Conservation (phyloP, 2,797 vertebrate genomes). For the Anas bernieri region DNA sequence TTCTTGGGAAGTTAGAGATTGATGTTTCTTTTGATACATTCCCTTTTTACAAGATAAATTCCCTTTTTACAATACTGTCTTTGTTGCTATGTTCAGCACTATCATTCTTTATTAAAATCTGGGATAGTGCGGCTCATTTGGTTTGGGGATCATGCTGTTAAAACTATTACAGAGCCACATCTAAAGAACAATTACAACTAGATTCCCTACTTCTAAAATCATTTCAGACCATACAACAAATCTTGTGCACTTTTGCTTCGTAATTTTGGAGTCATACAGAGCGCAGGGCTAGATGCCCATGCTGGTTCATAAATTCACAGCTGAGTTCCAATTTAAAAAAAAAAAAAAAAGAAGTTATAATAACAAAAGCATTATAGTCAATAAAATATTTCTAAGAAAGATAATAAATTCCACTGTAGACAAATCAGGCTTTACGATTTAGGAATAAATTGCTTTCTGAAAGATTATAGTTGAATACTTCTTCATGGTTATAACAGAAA, state of each 20-base stretch:
- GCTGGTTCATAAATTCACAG: neutral
- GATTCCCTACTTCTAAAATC: neutral
- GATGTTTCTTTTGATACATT: neutral
- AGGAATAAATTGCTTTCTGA: neutral
- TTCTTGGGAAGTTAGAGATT: neutral
- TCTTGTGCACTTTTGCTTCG: neutral
- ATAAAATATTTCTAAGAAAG: neutral
- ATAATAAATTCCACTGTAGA: neutral
- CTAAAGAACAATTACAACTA: neutral
- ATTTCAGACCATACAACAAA: neutral
- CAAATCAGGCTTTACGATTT: neutral
- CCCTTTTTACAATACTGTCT: neutral
- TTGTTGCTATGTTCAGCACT: neutral
- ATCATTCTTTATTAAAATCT: neutral
- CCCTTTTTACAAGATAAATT: neutral
- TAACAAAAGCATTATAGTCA: neutral
- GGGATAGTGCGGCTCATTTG: neutral
- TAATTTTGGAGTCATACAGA: neutral
- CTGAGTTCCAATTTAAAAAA: neutral
- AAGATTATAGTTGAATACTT: fast-evolving
- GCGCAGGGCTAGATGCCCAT: neutral
- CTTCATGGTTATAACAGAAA: neutral
- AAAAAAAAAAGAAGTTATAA: neutral
- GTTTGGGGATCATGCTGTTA: slow-evolving; percentile 21
- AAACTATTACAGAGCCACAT: slow-evolving; percentile 25